These are phyloP conservation scores for Contarinia nasturtii DNA, from an alignment of 1,140 invertebrate genomes.

Conservation along the genomic window DNA sequence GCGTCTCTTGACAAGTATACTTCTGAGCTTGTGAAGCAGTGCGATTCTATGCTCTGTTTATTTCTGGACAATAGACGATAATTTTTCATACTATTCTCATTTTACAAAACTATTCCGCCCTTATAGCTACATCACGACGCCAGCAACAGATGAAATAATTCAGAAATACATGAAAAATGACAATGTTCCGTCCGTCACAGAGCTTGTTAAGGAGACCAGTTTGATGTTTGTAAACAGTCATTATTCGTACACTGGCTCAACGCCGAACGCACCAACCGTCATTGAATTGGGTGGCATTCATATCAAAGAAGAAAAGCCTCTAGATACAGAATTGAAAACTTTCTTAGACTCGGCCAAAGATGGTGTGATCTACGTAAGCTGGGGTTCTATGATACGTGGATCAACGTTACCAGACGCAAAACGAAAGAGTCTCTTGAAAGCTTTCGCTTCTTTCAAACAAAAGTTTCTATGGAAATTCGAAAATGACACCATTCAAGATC, in stretches of 20 bases:
- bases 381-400: constrained; percentile 45
- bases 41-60: too few relatives aligned
- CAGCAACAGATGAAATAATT: too few relatives aligned
- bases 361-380: constrained; percentile 50
- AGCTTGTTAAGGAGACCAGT: constrained; percentile 34
- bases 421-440: constrained; percentile 33
- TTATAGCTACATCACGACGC: too few relatives aligned
- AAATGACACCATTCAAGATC: constrained; percentile 29
- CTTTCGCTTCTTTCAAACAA: constrained; percentile 36
- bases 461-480: constrained; percentile 58
- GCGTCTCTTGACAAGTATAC: too few relatives aligned
- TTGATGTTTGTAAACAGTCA: constrained; percentile 44
- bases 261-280: constrained; percentile 35
- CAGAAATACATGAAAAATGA: constrained; percentile 2
- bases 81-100: too few relatives aligned
- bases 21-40: too few relatives aligned
- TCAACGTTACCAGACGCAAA: constrained; percentile 35
- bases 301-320: constrained; percentile 29
- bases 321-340: constrained; percentile 38
- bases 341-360: constrained; percentile 43
- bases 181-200: constrained; percentile 33
- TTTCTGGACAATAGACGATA: too few relatives aligned
- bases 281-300: constrained; percentile 49
- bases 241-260: constrained; percentile 33
- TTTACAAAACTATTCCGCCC: too few relatives aligned